These are phyloP conservation scores for Chironomus tentans DNA, from an alignment of 2,888 invertebrate genomes.

Conservation along the genomic window DNA sequence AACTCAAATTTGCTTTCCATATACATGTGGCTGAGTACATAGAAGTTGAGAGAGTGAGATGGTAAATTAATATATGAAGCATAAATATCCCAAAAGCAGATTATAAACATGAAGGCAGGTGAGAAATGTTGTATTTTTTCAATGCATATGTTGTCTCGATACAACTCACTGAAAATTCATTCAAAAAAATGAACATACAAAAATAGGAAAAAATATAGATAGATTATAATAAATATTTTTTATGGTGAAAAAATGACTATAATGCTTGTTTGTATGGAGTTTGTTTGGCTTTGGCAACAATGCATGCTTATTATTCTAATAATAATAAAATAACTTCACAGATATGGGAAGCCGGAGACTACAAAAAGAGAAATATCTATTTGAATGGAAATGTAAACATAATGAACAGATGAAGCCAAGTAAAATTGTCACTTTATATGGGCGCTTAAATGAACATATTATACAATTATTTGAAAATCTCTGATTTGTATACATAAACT, in stretches of 20 bases:
- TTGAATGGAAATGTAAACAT: neutral
- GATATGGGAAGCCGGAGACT: neutral
- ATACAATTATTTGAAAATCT: too few species aligned
- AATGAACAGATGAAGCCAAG: too few species aligned
- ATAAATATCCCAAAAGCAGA: conserved; percentile 11
- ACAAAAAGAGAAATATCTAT: neutral
- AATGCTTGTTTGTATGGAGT: neutral
- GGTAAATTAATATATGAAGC: neutral
- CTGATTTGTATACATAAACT: too few species aligned
- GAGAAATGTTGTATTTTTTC: conserved; percentile 7
- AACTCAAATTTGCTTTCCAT: too few species aligned
- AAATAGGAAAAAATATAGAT: neutral
- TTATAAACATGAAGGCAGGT: conserved; percentile 18
- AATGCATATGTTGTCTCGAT: conserved; percentile 12
- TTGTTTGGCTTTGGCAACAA: conserved; percentile 22
- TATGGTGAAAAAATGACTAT: neutral
- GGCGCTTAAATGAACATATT: too few species aligned
- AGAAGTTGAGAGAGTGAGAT: too few species aligned
- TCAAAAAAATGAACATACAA: neutral
- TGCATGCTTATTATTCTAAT: conserved; percentile 16
- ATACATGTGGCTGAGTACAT: too few species aligned
- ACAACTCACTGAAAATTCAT: neutral
- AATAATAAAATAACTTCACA: neutral
- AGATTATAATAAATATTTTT: neutral
- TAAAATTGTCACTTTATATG: too few species aligned